These are phyloP conservation scores for Tupiocoris notatus DNA, from an alignment of 2,888 invertebrate genomes.

Conservation along the genomic window DNA sequence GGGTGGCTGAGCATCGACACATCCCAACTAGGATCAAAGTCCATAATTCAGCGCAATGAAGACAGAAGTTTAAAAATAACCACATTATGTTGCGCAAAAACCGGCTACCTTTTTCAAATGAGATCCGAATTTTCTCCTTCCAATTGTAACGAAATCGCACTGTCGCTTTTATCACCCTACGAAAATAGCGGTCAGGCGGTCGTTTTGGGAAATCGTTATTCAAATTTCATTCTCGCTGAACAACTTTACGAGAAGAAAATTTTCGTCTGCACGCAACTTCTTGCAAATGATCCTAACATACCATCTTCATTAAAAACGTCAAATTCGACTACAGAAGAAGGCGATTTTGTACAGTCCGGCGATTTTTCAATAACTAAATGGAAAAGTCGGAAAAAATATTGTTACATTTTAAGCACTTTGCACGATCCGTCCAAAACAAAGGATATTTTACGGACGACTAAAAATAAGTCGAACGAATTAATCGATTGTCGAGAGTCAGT, in stretches of 20 bases:
- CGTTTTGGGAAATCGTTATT: constrained; percentile 52
- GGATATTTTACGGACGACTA: background rate
- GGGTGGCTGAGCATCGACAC: constrained; percentile 45
- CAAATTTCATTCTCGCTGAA: constrained; percentile 49
- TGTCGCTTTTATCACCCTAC: constrained; percentile 49
- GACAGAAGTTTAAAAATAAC: constrained; percentile 47
- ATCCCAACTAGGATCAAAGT: constrained; percentile 47
- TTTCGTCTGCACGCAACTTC: constrained; percentile 52
- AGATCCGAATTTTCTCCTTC: constrained; percentile 43
- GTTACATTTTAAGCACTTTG: constrained; percentile 5
- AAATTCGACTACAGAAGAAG: background rate
- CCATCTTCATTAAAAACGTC: constrained; percentile 47
- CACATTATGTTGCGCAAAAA: constrained; percentile 48
- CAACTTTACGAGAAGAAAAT: constrained; percentile 48
- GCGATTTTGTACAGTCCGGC: constrained; percentile 13
- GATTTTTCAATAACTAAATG: constrained; percentile 22
- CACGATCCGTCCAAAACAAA: constrained; percentile 16
- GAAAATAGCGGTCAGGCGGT: constrained; percentile 49
- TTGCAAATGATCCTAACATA: constrained; percentile 50
- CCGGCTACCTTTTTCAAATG: constrained; percentile 49
- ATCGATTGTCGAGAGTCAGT: background rate
- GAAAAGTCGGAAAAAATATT: background rate
- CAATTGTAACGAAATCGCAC: constrained; percentile 50
- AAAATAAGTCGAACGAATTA: background rate
- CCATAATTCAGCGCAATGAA: constrained; percentile 50